Percentiles rank a stretch among this genome's conserved stretches.
Conservation (phyloP, 2,888 invertebrate species). For the Dendrolimus pini region DNA sequence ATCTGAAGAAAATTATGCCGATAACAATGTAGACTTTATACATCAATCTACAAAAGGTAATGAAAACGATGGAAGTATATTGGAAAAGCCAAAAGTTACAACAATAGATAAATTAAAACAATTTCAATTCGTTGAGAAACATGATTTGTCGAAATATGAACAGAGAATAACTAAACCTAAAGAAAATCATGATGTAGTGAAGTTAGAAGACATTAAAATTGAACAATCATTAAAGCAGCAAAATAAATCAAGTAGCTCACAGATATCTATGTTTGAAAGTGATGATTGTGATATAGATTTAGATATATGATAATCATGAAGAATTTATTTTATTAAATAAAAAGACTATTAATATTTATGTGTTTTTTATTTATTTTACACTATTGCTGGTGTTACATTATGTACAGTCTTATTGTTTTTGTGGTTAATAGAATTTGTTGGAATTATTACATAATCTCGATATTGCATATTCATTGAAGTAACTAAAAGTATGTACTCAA, state of each 20-base stretch:
- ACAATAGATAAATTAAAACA: conserved; percentile 45
- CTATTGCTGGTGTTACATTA: no score
- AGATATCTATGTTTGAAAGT: conserved; percentile 69
- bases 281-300: conserved; percentile 71
- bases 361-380: no score
- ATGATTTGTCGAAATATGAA: conserved; percentile 48
- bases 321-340: no score
- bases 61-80: conserved; percentile 7
- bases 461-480: no score
- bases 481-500: no score
- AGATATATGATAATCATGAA: conserved; percentile 46
- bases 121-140: conserved; percentile 45
- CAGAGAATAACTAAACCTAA: conserved; percentile 21
- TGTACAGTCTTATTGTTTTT: no score
- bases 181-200: conserved; percentile 16
- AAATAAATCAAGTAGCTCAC: conserved; percentile 36
- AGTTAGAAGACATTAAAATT: conserved; percentile 24
- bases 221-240: conserved; percentile 16
- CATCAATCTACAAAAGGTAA: conserved; percentile 10
- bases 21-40: conserved; percentile 1
- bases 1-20: conserved; percentile 3
- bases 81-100: conserved; percentile 16
- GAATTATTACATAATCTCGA: no score
- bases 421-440: no score
- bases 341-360: no score